Evolutionary conservation across 2,113 vertebrate species (phyloP).

Genomic region (Pogona vitticeps): DNA sequence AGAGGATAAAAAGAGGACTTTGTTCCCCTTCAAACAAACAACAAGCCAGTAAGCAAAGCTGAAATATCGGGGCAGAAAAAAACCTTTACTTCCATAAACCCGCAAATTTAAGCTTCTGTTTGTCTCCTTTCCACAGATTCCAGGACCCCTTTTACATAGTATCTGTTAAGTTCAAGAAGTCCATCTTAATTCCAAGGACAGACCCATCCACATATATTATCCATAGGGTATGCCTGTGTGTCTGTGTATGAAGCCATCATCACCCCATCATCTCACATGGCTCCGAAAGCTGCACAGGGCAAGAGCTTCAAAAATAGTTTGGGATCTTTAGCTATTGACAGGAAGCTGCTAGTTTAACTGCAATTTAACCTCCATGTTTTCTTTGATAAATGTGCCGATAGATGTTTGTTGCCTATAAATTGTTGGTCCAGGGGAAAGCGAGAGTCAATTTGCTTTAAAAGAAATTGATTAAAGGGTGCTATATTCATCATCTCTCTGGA

Average conservation of each 20-base stretch:
- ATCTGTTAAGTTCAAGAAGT: not conserved
- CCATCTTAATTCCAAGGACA: not conserved
- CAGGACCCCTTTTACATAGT: not conserved
- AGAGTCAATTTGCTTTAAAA: slow-evolving; percentile 45
- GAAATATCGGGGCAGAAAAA: too few relatives aligned
- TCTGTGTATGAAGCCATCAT: fast-evolving
- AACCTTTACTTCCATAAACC: too few relatives aligned
- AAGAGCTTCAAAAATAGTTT: not conserved
- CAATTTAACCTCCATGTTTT: slow-evolving; percentile 49
- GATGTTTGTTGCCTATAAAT: slow-evolving; percentile 31
- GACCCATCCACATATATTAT: not conserved
- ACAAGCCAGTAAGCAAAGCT: too few relatives aligned
- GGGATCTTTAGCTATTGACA: slow-evolving; percentile 19
- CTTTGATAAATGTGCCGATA: slow-evolving; percentile 38
- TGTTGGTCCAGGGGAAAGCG: slow-evolving; percentile 46
- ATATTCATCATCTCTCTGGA: slow-evolving; percentile 29
- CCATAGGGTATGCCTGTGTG: not conserved
- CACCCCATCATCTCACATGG: fast-evolving
- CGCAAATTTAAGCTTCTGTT: too few relatives aligned
- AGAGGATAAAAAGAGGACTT: too few relatives aligned
- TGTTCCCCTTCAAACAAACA: not conserved
- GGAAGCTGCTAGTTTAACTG: slow-evolving; percentile 43
- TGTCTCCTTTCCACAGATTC: too few relatives aligned
- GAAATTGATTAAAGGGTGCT: slow-evolving; percentile 36
- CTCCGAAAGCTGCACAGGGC: not conserved